These are phyloP conservation scores for Miltochrista miniata DNA, from an alignment of 2,888 invertebrate genomes.

Conservation along the genomic window DNA sequence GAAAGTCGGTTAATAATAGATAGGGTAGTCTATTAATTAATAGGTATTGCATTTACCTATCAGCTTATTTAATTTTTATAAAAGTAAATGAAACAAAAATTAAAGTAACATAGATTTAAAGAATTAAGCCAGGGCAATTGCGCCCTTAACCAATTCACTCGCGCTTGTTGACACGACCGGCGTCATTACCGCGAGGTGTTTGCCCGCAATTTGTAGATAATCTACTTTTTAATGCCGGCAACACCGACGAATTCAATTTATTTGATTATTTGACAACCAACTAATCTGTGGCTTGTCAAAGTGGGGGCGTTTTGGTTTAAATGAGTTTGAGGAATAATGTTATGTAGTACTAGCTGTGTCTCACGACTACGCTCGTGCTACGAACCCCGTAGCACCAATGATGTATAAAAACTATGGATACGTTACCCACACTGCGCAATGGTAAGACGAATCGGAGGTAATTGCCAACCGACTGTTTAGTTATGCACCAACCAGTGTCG, in stretches of 20 bases:
- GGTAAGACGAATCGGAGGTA: too few species aligned
- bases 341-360: too few species aligned
- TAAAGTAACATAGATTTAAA: slow-evolving; percentile 15
- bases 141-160: slow-evolving; percentile 23
- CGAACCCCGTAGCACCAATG: too few species aligned
- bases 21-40: too few species aligned
- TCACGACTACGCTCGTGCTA: too few species aligned
- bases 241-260: slow-evolving; percentile 23
- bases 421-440: too few species aligned
- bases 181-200: slow-evolving; percentile 54
- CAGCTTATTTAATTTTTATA: too few species aligned
- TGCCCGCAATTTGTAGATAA: slow-evolving; percentile 58
- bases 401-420: too few species aligned
- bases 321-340: background rate
- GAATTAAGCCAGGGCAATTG: slow-evolving; percentile 29
- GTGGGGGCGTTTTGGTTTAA: slow-evolving; percentile 6
- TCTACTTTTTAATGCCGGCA: slow-evolving; percentile 61
- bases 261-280: slow-evolving; percentile 19
- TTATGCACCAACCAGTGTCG: too few species aligned
- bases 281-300: slow-evolving; percentile 11
- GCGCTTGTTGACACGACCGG: slow-evolving; percentile 54
- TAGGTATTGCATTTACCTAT: too few species aligned
- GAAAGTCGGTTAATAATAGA: too few species aligned
- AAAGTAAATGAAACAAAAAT: background rate
- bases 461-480: too few species aligned